Percentiles rank a stretch among this genome's conserved stretches.
These are phyloP conservation scores for Oithona nana DNA, from an alignment of 2,888 invertebrate species.

Conservation along the genomic window DNA sequence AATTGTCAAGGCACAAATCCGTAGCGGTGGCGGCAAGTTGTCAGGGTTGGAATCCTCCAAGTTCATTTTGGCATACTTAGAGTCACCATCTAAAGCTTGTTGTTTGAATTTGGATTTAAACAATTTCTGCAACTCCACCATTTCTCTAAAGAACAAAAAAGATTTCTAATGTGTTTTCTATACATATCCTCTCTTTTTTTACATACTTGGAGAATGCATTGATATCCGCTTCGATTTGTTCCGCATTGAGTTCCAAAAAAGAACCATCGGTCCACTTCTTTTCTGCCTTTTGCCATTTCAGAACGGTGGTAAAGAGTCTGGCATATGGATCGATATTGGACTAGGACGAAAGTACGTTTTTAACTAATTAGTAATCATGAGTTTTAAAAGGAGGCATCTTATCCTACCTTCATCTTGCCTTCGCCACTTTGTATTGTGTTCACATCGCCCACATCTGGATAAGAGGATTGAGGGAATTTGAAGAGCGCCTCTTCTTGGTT, in stretches of 20 bases:
- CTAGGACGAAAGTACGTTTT: too few relatives aligned
- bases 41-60: slow-evolving; percentile 53
- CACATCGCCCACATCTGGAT: slow-evolving; percentile 57
- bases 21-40: slow-evolving; percentile 45
- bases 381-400: not conserved
- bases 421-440: too few relatives aligned
- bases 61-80: slow-evolving; percentile 22
- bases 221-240: slow-evolving; percentile 54
- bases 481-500: slow-evolving; percentile 72
- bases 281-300: slow-evolving; percentile 56
- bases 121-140: slow-evolving; percentile 54
- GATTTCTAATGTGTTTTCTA: too few relatives aligned
- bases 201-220: slow-evolving; percentile 44
- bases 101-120: slow-evolving; percentile 56
- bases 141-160: slow-evolving; percentile 37
- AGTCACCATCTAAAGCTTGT: slow-evolving; percentile 44
- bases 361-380: too few relatives aligned
- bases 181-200: slow-evolving; percentile 9
- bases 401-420: not conserved
- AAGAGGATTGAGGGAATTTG: slow-evolving; percentile 54
- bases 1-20: slow-evolving; percentile 39
- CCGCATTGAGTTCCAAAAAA: slow-evolving; percentile 62
- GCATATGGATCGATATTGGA: slow-evolving; percentile 38
- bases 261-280: slow-evolving; percentile 82
- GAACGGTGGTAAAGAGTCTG: slow-evolving; percentile 35